Evolutionary conservation across 2,113 vertebrate species (phyloP).

Genomic region (Ceratotherium simum): DNA sequence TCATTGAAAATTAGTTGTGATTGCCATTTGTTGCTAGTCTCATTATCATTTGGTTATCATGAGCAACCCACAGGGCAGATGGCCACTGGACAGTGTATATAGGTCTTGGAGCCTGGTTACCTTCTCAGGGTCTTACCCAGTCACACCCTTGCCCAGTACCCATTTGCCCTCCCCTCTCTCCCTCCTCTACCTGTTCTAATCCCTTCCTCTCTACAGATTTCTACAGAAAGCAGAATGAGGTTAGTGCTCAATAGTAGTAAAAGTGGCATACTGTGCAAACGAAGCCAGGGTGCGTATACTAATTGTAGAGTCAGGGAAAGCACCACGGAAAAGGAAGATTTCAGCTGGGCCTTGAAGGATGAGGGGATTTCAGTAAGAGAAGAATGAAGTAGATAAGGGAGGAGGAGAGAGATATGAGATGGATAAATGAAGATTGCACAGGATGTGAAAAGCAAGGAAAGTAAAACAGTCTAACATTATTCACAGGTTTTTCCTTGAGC

Average conservation of each 20-base stretch:
- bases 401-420: background rate
- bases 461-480: background rate
- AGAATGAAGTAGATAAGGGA: background rate
- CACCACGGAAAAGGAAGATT: background rate
- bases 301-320: background rate
- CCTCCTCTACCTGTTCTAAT: background rate
- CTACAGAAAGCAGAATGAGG: background rate
- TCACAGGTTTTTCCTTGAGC: background rate
- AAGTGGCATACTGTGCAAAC: background rate
- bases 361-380: background rate
- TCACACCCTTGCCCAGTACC: background rate
- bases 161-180: background rate
- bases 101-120: background rate
- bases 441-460: background rate
- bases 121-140: background rate
- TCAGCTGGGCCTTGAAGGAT: background rate
- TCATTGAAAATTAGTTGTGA: background rate
- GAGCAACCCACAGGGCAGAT: background rate
- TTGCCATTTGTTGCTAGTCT: background rate
- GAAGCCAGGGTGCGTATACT: accelerated
- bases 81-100: background rate
- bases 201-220: background rate
- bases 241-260: no score
- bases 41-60: background rate
- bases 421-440: background rate